Conservation (phyloP, 2,888 invertebrate species). For the Cetonia aurata region DNA sequence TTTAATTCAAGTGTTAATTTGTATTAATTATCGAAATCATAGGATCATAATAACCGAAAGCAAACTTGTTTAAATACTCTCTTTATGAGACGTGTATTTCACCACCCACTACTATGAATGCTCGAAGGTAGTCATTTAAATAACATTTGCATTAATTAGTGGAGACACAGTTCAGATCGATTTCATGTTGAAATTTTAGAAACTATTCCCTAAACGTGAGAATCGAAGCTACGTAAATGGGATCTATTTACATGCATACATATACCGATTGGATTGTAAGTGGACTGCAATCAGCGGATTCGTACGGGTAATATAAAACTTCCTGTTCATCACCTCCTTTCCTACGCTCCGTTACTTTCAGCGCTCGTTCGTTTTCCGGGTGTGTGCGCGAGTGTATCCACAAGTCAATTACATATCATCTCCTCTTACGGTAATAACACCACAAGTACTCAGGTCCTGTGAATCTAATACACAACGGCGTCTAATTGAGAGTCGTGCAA, state of each 20-base stretch:
- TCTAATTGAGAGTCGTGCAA: slow-evolving; percentile 11
- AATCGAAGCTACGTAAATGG: neutral
- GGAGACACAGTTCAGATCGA: neutral
- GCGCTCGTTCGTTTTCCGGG: neutral
- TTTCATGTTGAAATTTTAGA: slow-evolving; percentile 13
- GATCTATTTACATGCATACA: neutral
- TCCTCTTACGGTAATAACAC: slow-evolving; percentile 13
- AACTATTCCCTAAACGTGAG: neutral
- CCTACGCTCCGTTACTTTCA: slow-evolving; percentile 9
- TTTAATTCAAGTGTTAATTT: no score
- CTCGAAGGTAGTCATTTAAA: no score
- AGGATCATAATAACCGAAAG: no score
- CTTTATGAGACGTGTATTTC: no score
- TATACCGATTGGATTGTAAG: neutral
- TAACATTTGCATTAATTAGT: no score
- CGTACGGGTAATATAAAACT: slow-evolving; percentile 17
- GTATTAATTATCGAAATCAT: no score
- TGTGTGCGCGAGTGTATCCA: neutral
- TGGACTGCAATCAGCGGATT: slow-evolving; percentile 3
- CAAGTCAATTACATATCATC: slow-evolving; percentile 13
- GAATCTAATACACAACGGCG: slow-evolving; percentile 3
- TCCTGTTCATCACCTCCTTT: slow-evolving; percentile 14
- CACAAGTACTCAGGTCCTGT: slow-evolving; percentile 10
- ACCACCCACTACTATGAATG: no score
- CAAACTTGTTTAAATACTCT: no score